A percentile compares a stretch with the other conserved stretches of the same genome.
phyloP scores from a whole-genome alignment of 1,140 invertebrate species.

The Apocrypta bakeri region DNA sequence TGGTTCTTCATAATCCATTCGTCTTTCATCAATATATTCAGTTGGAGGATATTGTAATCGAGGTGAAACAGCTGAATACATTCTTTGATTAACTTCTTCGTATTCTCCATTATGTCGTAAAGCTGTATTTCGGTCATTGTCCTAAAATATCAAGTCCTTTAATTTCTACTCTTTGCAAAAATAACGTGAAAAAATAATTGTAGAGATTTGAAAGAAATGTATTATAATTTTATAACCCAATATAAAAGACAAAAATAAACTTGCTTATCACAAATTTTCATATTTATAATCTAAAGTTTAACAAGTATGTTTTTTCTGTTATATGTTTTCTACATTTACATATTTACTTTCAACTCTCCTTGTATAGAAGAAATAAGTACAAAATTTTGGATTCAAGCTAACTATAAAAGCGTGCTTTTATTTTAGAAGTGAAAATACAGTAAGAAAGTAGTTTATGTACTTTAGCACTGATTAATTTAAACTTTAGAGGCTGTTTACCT shows the following conservation, averaged over 20 bases:
- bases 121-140: constrained; percentile 63
- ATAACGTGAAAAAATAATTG: too few relatives aligned
- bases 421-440: not conserved
- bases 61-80: constrained; percentile 62
- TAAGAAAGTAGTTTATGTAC: not conserved
- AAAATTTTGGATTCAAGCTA: not conserved
- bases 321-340: too few relatives aligned
- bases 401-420: not conserved
- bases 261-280: too few relatives aligned
- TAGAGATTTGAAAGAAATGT: too few relatives aligned
- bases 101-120: constrained; percentile 67
- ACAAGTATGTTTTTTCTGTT: too few relatives aligned
- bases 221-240: too few relatives aligned
- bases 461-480: not conserved
- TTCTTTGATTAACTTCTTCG: constrained; percentile 59
- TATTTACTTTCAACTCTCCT: too few relatives aligned
- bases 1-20: constrained; percentile 61
- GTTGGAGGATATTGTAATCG: constrained; percentile 60
- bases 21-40: constrained; percentile 65
- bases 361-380: not conserved
- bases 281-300: too few relatives aligned
- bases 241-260: too few relatives aligned
- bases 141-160: constrained; percentile 54
- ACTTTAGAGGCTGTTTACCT: constrained; percentile 56
- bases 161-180: not conserved